Conservation (phyloP, 1,140 invertebrate species). For the Stenopsyche tienmushanensis region DNA sequence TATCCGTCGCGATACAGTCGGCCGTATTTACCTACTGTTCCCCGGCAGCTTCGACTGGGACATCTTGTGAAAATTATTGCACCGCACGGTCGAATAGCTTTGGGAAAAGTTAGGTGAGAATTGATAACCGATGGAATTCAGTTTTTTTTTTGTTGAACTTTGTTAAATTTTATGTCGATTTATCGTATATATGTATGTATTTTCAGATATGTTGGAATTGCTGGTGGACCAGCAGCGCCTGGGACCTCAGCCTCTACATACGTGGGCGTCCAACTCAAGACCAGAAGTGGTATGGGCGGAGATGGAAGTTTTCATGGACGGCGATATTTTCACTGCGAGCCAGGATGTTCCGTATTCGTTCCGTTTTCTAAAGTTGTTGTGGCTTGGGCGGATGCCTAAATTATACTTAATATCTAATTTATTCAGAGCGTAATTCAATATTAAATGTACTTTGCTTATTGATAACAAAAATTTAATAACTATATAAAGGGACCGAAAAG, state of each 20-base stretch:
- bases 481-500: too few relatives aligned
- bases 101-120: slow-evolving; percentile 67
- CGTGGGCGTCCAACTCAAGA: slow-evolving; percentile 64
- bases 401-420: not conserved
- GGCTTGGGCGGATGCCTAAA: slow-evolving; percentile 66
- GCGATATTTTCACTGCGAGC: slow-evolving; percentile 64
- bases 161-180: not conserved
- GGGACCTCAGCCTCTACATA: slow-evolving; percentile 55
- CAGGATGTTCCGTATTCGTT: slow-evolving; percentile 68
- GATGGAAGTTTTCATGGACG: slow-evolving; percentile 68
- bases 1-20: slow-evolving; percentile 56
- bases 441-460: too few relatives aligned
- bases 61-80: slow-evolving; percentile 75
- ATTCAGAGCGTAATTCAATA: not conserved
- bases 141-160: not conserved
- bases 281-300: slow-evolving; percentile 58
- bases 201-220: slow-evolving; percentile 52
- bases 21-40: slow-evolving; percentile 70
- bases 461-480: too few relatives aligned
- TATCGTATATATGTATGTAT: not conserved
- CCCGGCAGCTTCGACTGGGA: slow-evolving; percentile 68
- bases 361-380: slow-evolving; percentile 78
- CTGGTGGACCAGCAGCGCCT: slow-evolving; percentile 48
- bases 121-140: not conserved
- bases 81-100: slow-evolving; percentile 65